Base-by-base conservation (phyloP, 2,113 vertebrate species). In the Egretta garzetta region DNA sequence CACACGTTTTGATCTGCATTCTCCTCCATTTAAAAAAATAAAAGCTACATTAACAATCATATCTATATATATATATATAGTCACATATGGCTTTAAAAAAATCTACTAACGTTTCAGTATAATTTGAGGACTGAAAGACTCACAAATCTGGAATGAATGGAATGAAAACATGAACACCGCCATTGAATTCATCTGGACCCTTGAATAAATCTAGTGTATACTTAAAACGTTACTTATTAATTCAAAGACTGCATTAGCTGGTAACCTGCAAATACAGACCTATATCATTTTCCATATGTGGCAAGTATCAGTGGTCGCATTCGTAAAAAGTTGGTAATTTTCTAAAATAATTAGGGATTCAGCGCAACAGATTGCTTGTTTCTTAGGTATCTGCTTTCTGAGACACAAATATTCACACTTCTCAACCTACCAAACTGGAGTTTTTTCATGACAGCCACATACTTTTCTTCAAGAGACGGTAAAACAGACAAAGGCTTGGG, bases 401-500 rank as follows among this genome's bases (percentile, higher is more conserved):
- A 79, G 58, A 67, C 39, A 52, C 16, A 82, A 88, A 87, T 21
- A 74, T 85, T 91, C 53, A 88, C 80, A 75, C 55, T 80, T 91
- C 16, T 86, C 70, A 95, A 98, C 99, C 99, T 98, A 99, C 99
- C 99, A 83, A 99, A 99, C 88, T 99, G 99, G 50, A 99, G 98
- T 95, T 99, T 99, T 98, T 99, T 99, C 99, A 99, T 99, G 92
- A 99, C 98, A 87, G 99, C 99, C 26, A 99, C 99, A 72, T 99
- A 99, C 95, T 99, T 99, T 94, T 99, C 99, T 98, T 99, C 99
- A 74, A 99, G 97, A 70, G 99, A 99, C 63, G 99, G 98, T 71
- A 99, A 98, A 87, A 99, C 96, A 91, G 99, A 99, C 92, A 99
- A 97, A 37, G 99, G 99, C 93, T 99, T 99, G n/a, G 99, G 99